Base-by-base conservation (phyloP, 2,888 invertebrate species). In the Eurytoma adleriae region DNA sequence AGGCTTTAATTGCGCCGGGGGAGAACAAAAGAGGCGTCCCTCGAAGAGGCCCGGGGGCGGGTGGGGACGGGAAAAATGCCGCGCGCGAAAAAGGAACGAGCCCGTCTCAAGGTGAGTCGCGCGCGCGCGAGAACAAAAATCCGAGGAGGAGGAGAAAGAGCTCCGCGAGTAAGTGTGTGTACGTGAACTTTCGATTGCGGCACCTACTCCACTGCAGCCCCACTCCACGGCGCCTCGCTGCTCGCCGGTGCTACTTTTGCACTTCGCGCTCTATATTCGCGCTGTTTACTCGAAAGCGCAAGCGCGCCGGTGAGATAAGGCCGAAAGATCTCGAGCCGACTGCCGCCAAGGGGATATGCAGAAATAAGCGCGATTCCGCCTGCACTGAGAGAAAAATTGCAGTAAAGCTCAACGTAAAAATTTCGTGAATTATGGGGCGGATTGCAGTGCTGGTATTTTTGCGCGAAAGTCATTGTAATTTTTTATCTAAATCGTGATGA, bases 31-130 rank as follows among this genome's bases (percentile, higher is more conserved):
- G 30, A 14, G 54, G 14, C 48, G 52, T 18, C 10, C 57, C 20
- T 52, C 24, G 57, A 62, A 48, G 20, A 52, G 18, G 50, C 10
- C 40, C 10, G 10, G 40, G 7, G 40, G 24, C 24, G 24, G 61
- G 50, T 50, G 50, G 52, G 61, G 61, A 57, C 7, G n/a, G n/a
- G 27, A 54, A 68, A 61, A 50, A 24, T 10, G 56, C 27, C 69
- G n/a, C 13, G n/a, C 13, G 48, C 14, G 72, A 54, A 14, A 54
- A 62, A 72, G 18, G 27, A 54, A 54, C 52, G n/a, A 50, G 52
- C 70, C 7, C 5, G 59, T 71, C 78, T 73, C 78, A 73, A 78
- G 72, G 73, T 67, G 52, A 78, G 54, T 67, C 73, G 61, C 67
- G n/a, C 73, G 61, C 67, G n/a, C 7, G 24, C 27, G 20, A 20